Percentiles rank a stretch among this genome's conserved stretches.
Evolutionary conservation across 1,140 invertebrate species (phyloP).

Genomic region (Cydia splendana): DNA sequence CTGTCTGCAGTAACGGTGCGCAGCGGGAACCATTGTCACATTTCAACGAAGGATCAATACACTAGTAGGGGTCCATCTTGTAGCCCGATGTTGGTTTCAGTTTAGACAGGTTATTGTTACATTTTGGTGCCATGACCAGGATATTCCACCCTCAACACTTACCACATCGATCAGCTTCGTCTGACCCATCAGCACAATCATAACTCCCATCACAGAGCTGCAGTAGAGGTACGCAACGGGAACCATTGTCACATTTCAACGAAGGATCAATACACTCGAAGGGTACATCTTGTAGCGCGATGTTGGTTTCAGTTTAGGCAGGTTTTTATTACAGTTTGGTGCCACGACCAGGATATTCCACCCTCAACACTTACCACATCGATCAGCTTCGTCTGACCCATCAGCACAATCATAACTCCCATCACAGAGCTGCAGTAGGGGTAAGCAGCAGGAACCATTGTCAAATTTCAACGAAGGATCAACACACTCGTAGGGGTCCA

Average conservation of each 20-base stretch:
- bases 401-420: conserved; percentile 87
- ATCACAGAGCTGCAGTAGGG: conserved; percentile 85
- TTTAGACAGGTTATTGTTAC: neutral
- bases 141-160: conserved; percentile 26
- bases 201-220: conserved; percentile 84
- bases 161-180: conserved; percentile 90
- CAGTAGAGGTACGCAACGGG: conserved; percentile 83
- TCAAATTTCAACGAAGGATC: conserved; percentile 83
- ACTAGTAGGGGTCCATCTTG: conserved; percentile 52
- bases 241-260: conserved; percentile 83
- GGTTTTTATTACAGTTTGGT: too few species aligned
- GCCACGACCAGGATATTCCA: neutral
- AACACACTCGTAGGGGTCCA: too few species aligned
- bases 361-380: conserved; percentile 81
- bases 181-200: conserved; percentile 92
- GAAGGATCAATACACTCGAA: conserved; percentile 66
- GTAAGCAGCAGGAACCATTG: conserved; percentile 84
- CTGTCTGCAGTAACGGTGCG: conserved; percentile 80
- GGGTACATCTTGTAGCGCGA: too few species aligned
- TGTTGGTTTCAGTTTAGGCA: too few species aligned
- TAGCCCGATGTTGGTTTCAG: neutral
- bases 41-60: conserved; percentile 81
- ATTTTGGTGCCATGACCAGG: conserved; percentile 1
- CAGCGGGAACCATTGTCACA: conserved; percentile 86
- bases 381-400: conserved; percentile 90